Conservation (phyloP, 2,113 vertebrate species). For the Fulmarus glacialis region DNA sequence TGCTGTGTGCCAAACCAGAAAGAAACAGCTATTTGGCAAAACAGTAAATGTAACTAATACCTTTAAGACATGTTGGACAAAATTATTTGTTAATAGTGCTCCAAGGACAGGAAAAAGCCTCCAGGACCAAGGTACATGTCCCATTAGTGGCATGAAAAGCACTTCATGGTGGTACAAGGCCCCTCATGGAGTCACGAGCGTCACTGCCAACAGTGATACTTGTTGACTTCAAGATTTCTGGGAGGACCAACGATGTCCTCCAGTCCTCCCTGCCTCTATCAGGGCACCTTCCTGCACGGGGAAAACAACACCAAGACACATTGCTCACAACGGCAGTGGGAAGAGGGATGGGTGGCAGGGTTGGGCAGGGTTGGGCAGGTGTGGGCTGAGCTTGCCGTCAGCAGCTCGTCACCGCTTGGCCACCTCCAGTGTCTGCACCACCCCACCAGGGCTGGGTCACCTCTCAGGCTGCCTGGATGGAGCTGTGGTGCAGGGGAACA, state of each 20-base stretch:
- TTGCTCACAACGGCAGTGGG: accelerated
- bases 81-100: background rate
- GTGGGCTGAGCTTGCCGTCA: accelerated
- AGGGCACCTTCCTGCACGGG: background rate
- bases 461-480: background rate
- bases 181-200: background rate
- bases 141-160: background rate
- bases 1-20: conserved; percentile 40
- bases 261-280: background rate
- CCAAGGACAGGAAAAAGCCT: background rate
- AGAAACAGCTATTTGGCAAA: conserved; percentile 39
- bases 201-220: background rate
- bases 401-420: background rate
- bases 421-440: background rate
- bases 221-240: background rate
- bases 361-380: background rate
- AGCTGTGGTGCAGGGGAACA: background rate
- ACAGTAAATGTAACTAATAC: conserved; percentile 1
- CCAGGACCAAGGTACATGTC: background rate
- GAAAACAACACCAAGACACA: background rate
- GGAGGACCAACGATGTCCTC: background rate
- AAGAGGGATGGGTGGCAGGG: background rate
- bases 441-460: no score
- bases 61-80: conserved; percentile 7
- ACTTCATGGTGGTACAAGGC: background rate